Evolutionary conservation across 2,797 vertebrate species (phyloP).

Genomic region (Ctenosaura bakeri): DNA sequence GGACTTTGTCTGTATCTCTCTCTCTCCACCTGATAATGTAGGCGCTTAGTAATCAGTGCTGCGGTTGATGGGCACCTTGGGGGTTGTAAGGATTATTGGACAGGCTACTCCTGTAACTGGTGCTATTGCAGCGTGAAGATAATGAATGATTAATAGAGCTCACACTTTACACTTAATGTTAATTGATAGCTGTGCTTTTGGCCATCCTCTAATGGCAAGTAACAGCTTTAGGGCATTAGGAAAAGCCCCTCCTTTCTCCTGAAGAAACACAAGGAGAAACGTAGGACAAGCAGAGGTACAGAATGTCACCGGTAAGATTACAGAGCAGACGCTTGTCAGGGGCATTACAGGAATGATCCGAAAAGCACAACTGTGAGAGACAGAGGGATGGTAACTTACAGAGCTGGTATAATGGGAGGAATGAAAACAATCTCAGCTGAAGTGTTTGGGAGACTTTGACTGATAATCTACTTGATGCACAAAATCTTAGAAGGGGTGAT

Average conservation of each 20-base stretch:
- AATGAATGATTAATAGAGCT: constrained; percentile 72
- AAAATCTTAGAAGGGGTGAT: constrained; percentile 10
- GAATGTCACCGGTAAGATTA: constrained; percentile 46
- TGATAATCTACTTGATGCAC: constrained; percentile 19
- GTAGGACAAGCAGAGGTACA: constrained; percentile 1
- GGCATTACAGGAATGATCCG: fast-evolving
- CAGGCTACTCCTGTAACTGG: constrained; percentile 52
- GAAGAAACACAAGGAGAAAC: constrained; percentile 33
- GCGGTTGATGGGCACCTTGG: constrained; percentile 62
- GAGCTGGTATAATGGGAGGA: background rate
- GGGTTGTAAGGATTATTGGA: constrained; percentile 64
- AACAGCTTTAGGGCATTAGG: constrained; percentile 46
- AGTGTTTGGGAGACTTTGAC: background rate
- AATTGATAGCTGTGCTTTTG: constrained; percentile 68
- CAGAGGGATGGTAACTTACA: constrained; percentile 11
- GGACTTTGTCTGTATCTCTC: constrained; percentile 21
- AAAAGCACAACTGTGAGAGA: constrained; percentile 22
- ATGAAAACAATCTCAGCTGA: background rate
- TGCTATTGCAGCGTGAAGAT: constrained; percentile 59
- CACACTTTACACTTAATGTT: constrained; percentile 69
- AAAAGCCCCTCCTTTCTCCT: constrained; percentile 20
- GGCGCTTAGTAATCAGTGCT: constrained; percentile 52
- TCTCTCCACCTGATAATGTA: constrained; percentile 60
- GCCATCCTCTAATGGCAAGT: constrained; percentile 32
- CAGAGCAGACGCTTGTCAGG: constrained; percentile 17